Evolutionary conservation across 2,888 invertebrate species (phyloP), one percentile per base, ranked within the genome.

Genomic region (Protula sp.): DNA sequence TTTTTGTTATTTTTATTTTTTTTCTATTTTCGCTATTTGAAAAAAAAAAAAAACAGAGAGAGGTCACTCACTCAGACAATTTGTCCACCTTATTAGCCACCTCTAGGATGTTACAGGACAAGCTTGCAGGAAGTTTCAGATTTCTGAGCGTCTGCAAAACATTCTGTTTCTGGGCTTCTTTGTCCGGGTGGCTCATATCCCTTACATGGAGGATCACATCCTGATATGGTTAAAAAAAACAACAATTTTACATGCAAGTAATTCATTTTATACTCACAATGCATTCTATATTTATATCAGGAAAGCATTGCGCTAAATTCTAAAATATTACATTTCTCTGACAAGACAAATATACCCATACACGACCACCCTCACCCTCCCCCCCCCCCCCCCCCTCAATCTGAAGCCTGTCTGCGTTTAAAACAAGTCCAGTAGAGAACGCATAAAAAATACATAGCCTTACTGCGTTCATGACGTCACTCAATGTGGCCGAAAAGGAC

Each of bases 141-240:
- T 80, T 78, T 60, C 83, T 70, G 27, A 93, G 80, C 0, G 89
- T 91, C 26, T 83, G 71, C 31, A 86, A 73, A 0, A 93, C 91
- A 70, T 88, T 88, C 29, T 85, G 81, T 47, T 85, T 82, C 80
- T 93, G 92, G 26, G 86, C 86, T 56, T 77, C 68, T 68, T 83
- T 83, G 74, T 90, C 88, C 2, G 88, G 87, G 78, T 91, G 89
- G 63, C 91, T 89, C 0, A 87, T 77, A 77, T 92, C 92, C 72
- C 87, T 86, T 0, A 92, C 86, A 75, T 92, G 91, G 54, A 93
- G 76, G 54, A 92, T 85, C 0, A 90, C 80, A 82, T 92, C 89
- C 89, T 90, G 72, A 57, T 81, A 19, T 38, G 19, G 9, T 9
- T 38, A 38, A 38, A n/a, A n/a, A n/a, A n/a, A n/a, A n/a, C n/a